These are phyloP conservation scores for Argyresthia goedartella DNA, from an alignment of 2,888 invertebrate genomes.

Conservation along the genomic window DNA sequence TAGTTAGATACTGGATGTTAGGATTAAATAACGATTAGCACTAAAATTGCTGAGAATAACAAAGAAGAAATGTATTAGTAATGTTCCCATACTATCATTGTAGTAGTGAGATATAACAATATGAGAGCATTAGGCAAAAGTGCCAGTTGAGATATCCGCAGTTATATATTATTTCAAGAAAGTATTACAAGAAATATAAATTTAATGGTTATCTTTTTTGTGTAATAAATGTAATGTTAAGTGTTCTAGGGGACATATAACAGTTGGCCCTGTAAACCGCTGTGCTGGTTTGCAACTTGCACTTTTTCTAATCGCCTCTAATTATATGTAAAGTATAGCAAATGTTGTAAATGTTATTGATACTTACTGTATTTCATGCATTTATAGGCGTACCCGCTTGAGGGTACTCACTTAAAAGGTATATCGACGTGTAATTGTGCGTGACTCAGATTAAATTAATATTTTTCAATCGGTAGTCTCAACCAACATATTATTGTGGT, in stretches of 20 bases:
- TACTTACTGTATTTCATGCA: slow-evolving; percentile 52
- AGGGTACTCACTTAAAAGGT: slow-evolving; percentile 25
- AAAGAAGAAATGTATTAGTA: slow-evolving; percentile 18
- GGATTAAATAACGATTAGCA: slow-evolving; percentile 27
- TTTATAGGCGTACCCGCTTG: slow-evolving; percentile 40
- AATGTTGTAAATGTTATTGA: slow-evolving; percentile 39
- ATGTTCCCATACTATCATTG: slow-evolving; percentile 25
- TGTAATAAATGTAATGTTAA: no score
- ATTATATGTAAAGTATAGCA: not conserved
- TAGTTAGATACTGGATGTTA: slow-evolving; percentile 31
- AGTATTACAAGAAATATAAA: no score
- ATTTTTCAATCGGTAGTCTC: no score
- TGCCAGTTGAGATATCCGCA: not conserved
- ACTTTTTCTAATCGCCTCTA: no score
- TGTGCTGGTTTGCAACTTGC: no score
- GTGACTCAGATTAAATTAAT: slow-evolving; percentile 20
- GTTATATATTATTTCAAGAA: no score
- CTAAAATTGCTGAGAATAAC: slow-evolving; percentile 26
- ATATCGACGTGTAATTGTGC: slow-evolving; percentile 50
- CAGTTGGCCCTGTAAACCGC: no score
- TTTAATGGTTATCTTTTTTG: no score
- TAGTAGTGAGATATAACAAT: slow-evolving; percentile 50
- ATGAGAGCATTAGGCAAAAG: slow-evolving; percentile 12
- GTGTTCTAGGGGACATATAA: no score
- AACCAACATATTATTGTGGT: no score